Percentiles rank a stretch among this genome's conserved stretches.
phyloP scores from a whole-genome alignment of 1,140 invertebrate species.

The Holcopasites calliopsidis region DNA sequence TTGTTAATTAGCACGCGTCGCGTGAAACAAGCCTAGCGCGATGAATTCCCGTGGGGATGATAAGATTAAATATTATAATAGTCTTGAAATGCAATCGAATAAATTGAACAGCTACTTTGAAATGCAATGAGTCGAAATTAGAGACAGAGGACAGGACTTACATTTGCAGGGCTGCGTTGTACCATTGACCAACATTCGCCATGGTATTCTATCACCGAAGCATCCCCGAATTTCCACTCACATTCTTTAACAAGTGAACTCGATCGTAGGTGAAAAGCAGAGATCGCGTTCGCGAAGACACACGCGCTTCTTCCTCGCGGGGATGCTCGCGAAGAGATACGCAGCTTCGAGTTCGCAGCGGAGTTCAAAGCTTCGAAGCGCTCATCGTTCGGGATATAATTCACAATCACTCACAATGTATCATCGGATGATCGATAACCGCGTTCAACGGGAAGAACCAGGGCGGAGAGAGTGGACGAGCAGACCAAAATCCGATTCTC shows the following conservation, averaged over 20 bases:
- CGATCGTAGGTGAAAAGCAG: not conserved
- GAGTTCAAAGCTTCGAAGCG: too few relatives aligned
- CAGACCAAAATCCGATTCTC: not conserved
- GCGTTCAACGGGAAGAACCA: not conserved
- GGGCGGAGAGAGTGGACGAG: not conserved
- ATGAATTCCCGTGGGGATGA: too few relatives aligned
- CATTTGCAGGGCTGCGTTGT: not conserved
- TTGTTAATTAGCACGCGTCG: conserved; percentile 3
- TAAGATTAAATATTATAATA: too few relatives aligned
- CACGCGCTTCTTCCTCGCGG: not conserved
- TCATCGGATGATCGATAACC: conserved; percentile 21
- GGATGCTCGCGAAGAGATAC: not conserved
- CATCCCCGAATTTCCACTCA: too few relatives aligned
- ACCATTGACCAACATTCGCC: conserved; percentile 6
- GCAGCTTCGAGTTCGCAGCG: not conserved
- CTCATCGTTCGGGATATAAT: too few relatives aligned
- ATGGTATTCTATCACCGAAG: conserved; percentile 18
- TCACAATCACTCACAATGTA: not conserved
- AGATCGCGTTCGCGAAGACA: not conserved
- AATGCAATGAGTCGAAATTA: not conserved
- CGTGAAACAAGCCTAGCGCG: too few relatives aligned
- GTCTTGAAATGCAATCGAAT: too few relatives aligned
- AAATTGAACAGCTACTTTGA: too few relatives aligned
- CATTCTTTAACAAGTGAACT: too few relatives aligned
- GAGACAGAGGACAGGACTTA: not conserved